Evolutionary conservation across 1,140 invertebrate species (phyloP), one percentile per base, ranked within the genome.

Genomic region (Drosophila bocki): DNA sequence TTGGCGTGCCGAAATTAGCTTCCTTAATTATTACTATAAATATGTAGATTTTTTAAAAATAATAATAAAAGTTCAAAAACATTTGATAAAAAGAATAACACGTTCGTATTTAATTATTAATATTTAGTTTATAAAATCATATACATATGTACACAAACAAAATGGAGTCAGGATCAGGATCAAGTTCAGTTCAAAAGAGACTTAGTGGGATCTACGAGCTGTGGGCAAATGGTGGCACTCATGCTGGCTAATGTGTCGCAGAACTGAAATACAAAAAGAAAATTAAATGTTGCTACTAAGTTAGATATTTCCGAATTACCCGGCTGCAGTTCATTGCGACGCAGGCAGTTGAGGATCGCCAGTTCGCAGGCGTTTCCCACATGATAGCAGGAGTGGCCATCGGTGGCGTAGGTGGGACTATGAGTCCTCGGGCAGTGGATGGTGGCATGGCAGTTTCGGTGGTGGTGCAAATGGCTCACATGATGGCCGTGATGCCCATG

Each of bases 401-500:
- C 76, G 41, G 76, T 78, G 54, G 76, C 76, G 29, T 71, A 72
- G 15, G 47, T 59, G 37, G 44, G 45, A 45, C 39, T 57, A 7
- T 58, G 13, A 0, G 42, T 22, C 11, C 50, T 42, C 33, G 76
- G 67, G 15, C 76, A 79, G 15, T 71, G 76, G 33, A 79, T 79
- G 9, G 51, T 74, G 32, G 53, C 76, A 41, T 71, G 76, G 37
- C 76, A 79, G 26, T 72, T 79, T 37, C 75, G 75, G 53, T 71
- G 59, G 12, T 42, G 71, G 19, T 59, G 74, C 39, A 67, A 19
- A 5, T 76, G 61, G 11, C 69, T 41, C 32, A 56, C 37, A 29
- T 39, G 59, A 5, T 37, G n/a, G 0, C 50, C 54, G n/a, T 60
- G 54, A 17, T 26, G 35, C 0, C 4, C 13, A 11, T 26, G 35